Evolutionary conservation across 2,113 vertebrate genomes (phyloP).

Genomic region (Balaenoptera acutorostrata): DNA sequence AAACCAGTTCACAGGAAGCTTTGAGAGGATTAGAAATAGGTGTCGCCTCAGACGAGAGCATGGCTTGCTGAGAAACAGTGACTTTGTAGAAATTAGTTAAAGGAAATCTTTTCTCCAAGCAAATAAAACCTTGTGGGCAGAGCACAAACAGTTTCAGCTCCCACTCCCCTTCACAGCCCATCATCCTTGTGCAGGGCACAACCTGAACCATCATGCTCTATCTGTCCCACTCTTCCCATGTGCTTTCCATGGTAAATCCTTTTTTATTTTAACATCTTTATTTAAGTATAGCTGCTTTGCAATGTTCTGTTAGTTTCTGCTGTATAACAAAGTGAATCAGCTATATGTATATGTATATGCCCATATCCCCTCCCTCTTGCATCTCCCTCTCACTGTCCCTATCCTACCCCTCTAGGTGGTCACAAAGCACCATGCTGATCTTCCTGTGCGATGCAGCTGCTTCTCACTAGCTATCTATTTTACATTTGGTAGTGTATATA

Average conservation of each 20-base stretch:
- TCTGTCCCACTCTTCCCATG: neutral
- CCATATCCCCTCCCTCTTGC: no score
- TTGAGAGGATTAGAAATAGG: neutral
- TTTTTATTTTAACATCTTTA: no score
- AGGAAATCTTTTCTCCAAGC: slow-evolving; percentile 22
- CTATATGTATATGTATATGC: no score
- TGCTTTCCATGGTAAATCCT: neutral
- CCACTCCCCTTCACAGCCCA: neutral
- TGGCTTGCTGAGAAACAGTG: neutral
- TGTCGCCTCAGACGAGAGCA: neutral
- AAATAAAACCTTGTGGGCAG: neutral
- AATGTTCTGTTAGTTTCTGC: no score
- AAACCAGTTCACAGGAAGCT: neutral
- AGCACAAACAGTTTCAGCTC: neutral
- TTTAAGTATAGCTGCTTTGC: no score
- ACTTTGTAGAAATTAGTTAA: slow-evolving; percentile 12
- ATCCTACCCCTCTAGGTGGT: no score
- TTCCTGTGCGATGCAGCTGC: no score
- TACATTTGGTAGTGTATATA: no score
- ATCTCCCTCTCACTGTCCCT: no score
- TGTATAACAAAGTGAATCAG: no score
- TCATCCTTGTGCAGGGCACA: neutral
- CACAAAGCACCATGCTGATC: no score
- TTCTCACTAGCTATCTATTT: no score
- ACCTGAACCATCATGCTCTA: neutral